Base-by-base conservation (phyloP, 2,888 invertebrate species). In the Microchrysa polita region DNA sequence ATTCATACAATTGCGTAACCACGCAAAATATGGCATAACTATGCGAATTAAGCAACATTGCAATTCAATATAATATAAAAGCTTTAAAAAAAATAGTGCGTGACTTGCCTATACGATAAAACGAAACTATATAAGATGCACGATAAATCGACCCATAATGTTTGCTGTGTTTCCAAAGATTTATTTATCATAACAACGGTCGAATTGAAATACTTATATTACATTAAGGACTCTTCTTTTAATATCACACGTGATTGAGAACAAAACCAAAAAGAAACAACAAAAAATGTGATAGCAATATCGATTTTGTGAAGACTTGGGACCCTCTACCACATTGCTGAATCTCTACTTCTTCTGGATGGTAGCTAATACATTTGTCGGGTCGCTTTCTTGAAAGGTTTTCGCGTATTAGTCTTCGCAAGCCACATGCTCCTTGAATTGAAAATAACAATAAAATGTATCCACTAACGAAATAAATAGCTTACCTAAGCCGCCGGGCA, bases 291-390 rank as follows among this genome's bases (percentile, higher is more conserved):
- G 81, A 81, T 55, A 80, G 77, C 22, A 83, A 63, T 34, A 83
- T 79, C 1, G 81, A 80, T 52, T 79, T 77, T 65, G 82, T 81
- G 18, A 80, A 76, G 1, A 83, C 74, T 10, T 80, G 80, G 44
- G 82, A 79, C 76, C 83, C 84, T 67, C 83, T 80, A 53, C 85
- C 85, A 78, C 85, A 85, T 69, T 85, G 85, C 72, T 84, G 84
- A 69, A 85, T 85, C 78, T 85, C 83, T 77, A 85, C 84, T 86
- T 91, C 93, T 87, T 95, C 94, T 5, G 94, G 94, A 84, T 95
- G 95, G 84, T 95, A 95, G 78, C 93, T 94, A 83, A 94, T 92
- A 86, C 95, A 95, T 82, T 92, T 92, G 80, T 90, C 88, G 67
- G 91, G 92, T 78, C 93, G 88, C 76, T 91, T 90, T 75, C 93